Percentiles rank a stretch among this genome's conserved stretches.
Conservation (phyloP, 2,113 vertebrate species). For the Toxostoma redivivum region DNA sequence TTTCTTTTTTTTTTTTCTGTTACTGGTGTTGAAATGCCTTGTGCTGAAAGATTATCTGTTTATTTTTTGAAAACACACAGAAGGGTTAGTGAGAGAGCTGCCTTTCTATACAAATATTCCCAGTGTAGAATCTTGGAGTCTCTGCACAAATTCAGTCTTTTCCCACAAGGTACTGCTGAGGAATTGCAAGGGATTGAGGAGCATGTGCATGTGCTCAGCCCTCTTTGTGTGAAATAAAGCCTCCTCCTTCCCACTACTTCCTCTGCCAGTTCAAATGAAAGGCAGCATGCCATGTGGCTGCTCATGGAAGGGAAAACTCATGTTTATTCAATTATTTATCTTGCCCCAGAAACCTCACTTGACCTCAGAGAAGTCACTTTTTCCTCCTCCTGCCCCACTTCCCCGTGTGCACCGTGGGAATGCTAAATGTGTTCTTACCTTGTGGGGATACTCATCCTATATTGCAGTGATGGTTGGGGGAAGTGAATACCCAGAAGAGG, state of each 20-base stretch:
- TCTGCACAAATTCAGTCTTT: neutral
- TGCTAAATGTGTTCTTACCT: neutral
- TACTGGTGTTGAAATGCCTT: neutral
- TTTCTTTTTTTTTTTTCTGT: neutral
- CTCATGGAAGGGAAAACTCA: neutral
- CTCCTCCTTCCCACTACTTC: neutral
- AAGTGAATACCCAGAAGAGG: neutral
- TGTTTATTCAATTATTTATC: neutral
- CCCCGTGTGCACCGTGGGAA: fast-evolving
- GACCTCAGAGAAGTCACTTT: neutral
- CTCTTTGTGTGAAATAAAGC: neutral
- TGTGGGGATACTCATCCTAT: neutral
- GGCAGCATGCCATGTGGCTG: neutral
- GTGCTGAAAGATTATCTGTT: neutral
- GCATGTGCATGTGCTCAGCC: neutral
- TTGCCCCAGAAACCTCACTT: neutral
- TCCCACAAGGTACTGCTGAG: neutral
- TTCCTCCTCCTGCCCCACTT: neutral
- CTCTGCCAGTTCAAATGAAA: neutral
- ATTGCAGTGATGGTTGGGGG: neutral
- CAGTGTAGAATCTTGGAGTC: neutral
- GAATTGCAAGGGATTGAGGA: neutral
- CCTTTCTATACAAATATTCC: neutral
- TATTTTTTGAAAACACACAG: neutral
- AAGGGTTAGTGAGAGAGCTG: neutral